Conservation (phyloP, 2,797 vertebrate genomes). For the Hemitrygon akajei region DNA sequence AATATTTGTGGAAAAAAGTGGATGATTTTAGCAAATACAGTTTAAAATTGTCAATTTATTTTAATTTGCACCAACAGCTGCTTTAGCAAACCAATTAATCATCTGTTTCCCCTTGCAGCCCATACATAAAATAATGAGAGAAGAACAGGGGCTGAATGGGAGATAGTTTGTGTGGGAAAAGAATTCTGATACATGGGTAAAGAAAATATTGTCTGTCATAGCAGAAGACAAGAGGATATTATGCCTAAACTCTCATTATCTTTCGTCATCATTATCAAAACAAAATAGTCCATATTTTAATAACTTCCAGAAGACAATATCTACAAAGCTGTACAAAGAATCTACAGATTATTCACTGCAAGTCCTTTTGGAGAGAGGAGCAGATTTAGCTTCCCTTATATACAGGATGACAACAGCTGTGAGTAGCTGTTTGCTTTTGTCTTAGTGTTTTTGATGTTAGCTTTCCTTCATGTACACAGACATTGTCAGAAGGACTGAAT, state of each 20-base stretch:
- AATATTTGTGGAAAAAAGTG: not conserved
- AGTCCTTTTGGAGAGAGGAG: not conserved
- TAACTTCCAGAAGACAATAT: not conserved
- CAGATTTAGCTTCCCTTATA: not conserved
- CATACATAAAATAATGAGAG: not conserved
- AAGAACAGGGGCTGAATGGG: not conserved
- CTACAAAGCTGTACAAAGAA: constrained; percentile 7
- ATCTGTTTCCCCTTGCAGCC: not conserved
- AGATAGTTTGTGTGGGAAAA: not conserved
- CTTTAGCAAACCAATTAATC: constrained; percentile 8
- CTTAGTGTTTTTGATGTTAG: constrained; percentile 46
- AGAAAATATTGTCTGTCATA: not conserved
- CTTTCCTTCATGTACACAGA: constrained; percentile 46
- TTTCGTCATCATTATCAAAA: not conserved
- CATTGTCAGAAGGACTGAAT: constrained; percentile 45
- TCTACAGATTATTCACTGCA: not conserved
- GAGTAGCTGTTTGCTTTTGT: constrained; percentile 36
- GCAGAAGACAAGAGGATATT: not conserved
- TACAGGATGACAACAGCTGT: constrained; percentile 34
- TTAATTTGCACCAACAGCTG: not conserved
- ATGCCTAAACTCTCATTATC: not conserved
- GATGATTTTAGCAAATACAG: not conserved
- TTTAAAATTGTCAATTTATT: not conserved
- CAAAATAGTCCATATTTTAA: not conserved
- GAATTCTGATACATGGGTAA: not conserved